Evolutionary conservation across 2,113 vertebrate genomes (phyloP).

Genomic region (Oncorhynchus tshawytscha): DNA sequence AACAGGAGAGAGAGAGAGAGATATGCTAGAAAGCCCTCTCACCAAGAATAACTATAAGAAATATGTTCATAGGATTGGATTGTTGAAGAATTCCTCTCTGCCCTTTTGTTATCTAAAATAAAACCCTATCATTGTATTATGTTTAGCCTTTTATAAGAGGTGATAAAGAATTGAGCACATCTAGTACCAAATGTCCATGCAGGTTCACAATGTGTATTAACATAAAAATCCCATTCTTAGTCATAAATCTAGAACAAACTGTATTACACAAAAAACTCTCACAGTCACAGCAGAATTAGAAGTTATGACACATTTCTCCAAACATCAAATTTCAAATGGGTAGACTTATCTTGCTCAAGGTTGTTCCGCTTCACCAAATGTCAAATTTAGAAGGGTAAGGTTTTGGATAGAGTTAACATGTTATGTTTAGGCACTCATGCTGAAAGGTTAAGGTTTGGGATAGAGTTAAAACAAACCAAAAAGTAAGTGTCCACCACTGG

Average conservation of each 20-base stretch:
- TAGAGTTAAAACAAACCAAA: too few species aligned
- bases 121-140: neutral
- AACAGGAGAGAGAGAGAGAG: neutral
- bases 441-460: too few species aligned
- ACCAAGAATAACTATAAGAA: constrained; percentile 5
- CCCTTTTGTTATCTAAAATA: constrained; percentile 10
- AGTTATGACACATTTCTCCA: too few species aligned
- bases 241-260: constrained; percentile 29
- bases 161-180: neutral
- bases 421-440: too few species aligned
- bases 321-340: too few species aligned
- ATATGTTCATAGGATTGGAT: constrained; percentile 41
- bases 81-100: constrained; percentile 21
- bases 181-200: constrained; percentile 30
- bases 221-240: constrained; percentile 39
- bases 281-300: too few species aligned
- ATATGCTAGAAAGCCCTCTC: too few species aligned
- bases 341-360: too few species aligned
- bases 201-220: constrained; percentile 29
- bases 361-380: too few species aligned
- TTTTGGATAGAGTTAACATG: too few species aligned
- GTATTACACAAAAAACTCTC: neutral
- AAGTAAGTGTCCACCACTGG: too few species aligned
- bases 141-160: neutral
- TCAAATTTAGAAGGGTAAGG: too few species aligned